Evolutionary conservation across 2,888 invertebrate genomes (phyloP), one percentile per base, ranked within the genome.

Genomic region (Agrochola lychnidis): DNA sequence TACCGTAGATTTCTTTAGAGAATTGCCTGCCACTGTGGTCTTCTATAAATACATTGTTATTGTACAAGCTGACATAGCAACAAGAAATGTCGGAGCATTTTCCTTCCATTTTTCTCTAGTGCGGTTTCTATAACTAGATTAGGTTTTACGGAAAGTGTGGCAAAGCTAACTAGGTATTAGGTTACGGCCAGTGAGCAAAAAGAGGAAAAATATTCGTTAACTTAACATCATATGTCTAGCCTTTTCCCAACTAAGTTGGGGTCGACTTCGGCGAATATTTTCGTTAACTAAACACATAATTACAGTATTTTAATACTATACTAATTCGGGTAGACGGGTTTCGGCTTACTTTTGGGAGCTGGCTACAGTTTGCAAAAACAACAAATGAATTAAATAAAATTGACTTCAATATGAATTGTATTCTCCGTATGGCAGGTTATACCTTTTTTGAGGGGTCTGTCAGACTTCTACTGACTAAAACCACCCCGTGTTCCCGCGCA

Each of bases 1-100:
- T 56, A 22, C 36, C 7, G 56, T 57, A 79, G 30, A 72, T 78
- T 72, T 64, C 63, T 72, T 51, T 22, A 57, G 57, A 53, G 79
- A 25, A 45, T 72, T 48, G 6, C 57, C 42, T 36, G 22, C 25
- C 22, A 42, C 30, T 45, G 63, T 48, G 25, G 56, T 48, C 14
- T 30, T 62, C 0, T 56, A 62, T 9, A 63, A 56, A 78, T 63
- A 78, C 25, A 4, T 36, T 77, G 12, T 62, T 77, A 40, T 78
- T 48, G 25, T 70, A 70, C 19, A n/a, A 62, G 36, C 12, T 69
- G 53, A 40, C 36, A 25, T n/a, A 22, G 14, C 6, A 45, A 36
- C 42, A 62, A 25, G 53, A 67, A 25, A 25, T 48, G 16, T 40
- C 12, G 14, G 45, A 62, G 45, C 2, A n/a, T 70, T 51, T 56